Conservation (phyloP, 2,888 invertebrate genomes). For the Furcula furcula region DNA sequence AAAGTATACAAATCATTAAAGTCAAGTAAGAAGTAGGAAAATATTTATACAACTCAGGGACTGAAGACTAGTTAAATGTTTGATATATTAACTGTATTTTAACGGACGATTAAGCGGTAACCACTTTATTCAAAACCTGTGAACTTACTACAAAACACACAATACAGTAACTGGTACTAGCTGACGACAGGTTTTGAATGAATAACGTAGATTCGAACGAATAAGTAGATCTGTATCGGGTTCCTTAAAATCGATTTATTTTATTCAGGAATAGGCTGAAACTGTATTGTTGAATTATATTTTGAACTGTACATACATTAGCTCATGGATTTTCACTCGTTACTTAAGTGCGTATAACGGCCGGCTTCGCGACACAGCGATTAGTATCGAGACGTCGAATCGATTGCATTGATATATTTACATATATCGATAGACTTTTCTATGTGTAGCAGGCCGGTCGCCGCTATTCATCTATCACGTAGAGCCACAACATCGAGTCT, state of each 20-base stretch:
- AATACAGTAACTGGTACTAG: slow-evolving; percentile 74
- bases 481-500: slow-evolving; percentile 38
- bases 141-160: slow-evolving; percentile 61
- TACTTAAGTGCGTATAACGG: slow-evolving; percentile 20
- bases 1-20: slow-evolving; percentile 82
- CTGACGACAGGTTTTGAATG: slow-evolving; percentile 77
- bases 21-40: slow-evolving; percentile 80
- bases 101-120: slow-evolving; percentile 74
- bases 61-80: slow-evolving; percentile 82
- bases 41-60: slow-evolving; percentile 81
- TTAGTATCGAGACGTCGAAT: too few relatives aligned
- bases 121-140: slow-evolving; percentile 79
- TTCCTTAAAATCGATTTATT: slow-evolving; percentile 42
- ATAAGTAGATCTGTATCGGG: slow-evolving; percentile 58
- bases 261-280: slow-evolving; percentile 59
- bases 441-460: not conserved
- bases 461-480: slow-evolving; percentile 35
- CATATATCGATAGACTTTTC: too few relatives aligned
- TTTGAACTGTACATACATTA: slow-evolving; percentile 60
- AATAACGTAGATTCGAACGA: slow-evolving; percentile 70
- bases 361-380: not conserved
- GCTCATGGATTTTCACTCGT: slow-evolving; percentile 40
- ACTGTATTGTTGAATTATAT: slow-evolving; percentile 55
- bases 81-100: slow-evolving; percentile 81
- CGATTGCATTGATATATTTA: too few relatives aligned